A percentile compares a stretch with the other conserved stretches of the same genome.
These are phyloP conservation scores for Trochalopteron elliotii DNA, from an alignment of 2,113 vertebrate genomes.

Conservation along the genomic window DNA sequence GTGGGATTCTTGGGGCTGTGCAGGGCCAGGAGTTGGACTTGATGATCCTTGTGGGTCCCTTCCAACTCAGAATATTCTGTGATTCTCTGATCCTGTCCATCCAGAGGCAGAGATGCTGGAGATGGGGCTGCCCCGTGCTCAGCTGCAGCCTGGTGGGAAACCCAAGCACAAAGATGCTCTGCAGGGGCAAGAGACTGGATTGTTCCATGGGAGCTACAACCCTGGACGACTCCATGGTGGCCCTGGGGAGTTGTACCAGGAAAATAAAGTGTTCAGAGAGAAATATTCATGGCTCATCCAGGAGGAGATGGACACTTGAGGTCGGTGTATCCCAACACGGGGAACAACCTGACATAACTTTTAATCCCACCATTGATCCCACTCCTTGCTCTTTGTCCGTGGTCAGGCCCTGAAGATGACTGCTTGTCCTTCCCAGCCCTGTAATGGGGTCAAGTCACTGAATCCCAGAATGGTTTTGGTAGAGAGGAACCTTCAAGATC, in stretches of 20 bases:
- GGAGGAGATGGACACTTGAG: background rate
- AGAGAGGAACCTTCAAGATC: background rate
- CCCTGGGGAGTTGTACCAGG: background rate
- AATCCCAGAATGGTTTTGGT: background rate
- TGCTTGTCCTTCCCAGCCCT: background rate
- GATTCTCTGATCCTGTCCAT: background rate
- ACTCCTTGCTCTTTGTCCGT: background rate
- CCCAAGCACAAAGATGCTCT: rapidly evolving
- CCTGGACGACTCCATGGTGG: background rate
- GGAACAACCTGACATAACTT: background rate
- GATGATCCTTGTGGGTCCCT: background rate
- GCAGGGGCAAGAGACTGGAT: background rate
- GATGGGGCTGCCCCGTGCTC: rapidly evolving
- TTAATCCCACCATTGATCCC: background rate
- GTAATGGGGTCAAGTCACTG: background rate
- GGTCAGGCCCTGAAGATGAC: background rate
- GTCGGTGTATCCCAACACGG: rapidly evolving
- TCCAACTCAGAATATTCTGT: background rate
- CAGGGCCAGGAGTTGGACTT: background rate
- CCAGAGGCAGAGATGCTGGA: background rate
- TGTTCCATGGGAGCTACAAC: background rate
- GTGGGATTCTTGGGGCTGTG: background rate
- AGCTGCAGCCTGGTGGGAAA: background rate
- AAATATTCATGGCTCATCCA: background rate
- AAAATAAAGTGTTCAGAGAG: background rate